Conservation (phyloP, 2,797 vertebrate species). For the Lophotriccus pileatus region DNA sequence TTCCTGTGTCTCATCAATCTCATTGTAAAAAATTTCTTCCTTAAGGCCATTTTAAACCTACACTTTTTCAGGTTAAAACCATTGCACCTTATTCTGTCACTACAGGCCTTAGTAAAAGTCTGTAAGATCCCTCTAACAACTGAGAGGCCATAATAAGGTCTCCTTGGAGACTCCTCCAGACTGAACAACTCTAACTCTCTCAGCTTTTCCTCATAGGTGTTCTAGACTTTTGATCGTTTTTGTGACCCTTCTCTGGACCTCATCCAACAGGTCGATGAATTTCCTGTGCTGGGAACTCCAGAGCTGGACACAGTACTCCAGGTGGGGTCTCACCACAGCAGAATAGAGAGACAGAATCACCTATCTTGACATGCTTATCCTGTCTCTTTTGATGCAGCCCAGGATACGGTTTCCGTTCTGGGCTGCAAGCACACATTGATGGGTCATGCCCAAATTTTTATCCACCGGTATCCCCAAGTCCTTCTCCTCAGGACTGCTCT, state of each 20-base stretch:
- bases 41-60: neutral
- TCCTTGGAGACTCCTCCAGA: neutral
- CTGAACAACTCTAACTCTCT: neutral
- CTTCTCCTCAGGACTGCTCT: neutral
- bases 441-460: neutral
- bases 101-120: neutral
- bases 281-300: neutral
- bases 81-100: neutral
- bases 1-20: neutral
- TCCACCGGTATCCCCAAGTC: neutral
- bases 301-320: neutral
- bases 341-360: neutral
- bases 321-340: neutral
- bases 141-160: neutral
- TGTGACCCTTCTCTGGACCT: neutral
- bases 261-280: neutral
- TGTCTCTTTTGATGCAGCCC: fast-evolving
- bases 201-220: neutral
- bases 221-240: neutral
- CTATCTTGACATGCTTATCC: neutral
- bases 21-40: neutral
- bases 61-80: neutral
- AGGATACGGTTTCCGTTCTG: neutral
- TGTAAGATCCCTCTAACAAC: neutral
- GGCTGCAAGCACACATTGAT: neutral